phyloP scores from a whole-genome alignment of 2,113 vertebrate genomes.

The Pseudopipra pipra region DNA sequence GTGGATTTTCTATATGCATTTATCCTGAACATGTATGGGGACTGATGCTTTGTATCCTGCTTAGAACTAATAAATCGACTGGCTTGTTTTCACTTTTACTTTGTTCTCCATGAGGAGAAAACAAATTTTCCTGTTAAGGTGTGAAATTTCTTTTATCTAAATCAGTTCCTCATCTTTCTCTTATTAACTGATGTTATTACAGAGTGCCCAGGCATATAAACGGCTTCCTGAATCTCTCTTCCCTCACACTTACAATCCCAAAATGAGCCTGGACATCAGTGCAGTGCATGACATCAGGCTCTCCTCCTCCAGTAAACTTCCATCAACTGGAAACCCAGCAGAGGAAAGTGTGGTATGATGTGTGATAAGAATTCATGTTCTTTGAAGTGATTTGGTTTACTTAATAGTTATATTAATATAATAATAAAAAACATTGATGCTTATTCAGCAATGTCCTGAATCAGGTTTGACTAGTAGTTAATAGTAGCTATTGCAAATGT shows the following conservation, averaged over 20 bases:
- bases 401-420: not conserved
- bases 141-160: not conserved
- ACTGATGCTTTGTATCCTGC: not conserved
- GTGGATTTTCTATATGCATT: not conserved
- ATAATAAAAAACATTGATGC: not conserved
- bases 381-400: not conserved
- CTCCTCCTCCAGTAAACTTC: slow-evolving; percentile 44
- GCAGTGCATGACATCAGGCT: slow-evolving; percentile 77
- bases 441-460: not conserved
- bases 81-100: not conserved
- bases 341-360: slow-evolving; percentile 62
- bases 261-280: slow-evolving; percentile 96
- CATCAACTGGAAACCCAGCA: slow-evolving; percentile 1
- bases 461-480: not conserved
- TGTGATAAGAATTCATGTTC: not conserved
- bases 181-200: slow-evolving; percentile 11
- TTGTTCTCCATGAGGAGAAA: not conserved
- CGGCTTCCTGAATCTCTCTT: slow-evolving; percentile 90
- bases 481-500: not conserved
- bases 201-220: slow-evolving; percentile 89
- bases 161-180: not conserved
- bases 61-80: not conserved
- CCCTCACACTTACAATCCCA: slow-evolving; percentile 96
- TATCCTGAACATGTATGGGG: not conserved
- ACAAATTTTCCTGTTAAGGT: not conserved